Evolutionary conservation across 2,113 vertebrate species (phyloP), one percentile per base, ranked within the genome.

Genomic region (Hipposideros armiger): DNA sequence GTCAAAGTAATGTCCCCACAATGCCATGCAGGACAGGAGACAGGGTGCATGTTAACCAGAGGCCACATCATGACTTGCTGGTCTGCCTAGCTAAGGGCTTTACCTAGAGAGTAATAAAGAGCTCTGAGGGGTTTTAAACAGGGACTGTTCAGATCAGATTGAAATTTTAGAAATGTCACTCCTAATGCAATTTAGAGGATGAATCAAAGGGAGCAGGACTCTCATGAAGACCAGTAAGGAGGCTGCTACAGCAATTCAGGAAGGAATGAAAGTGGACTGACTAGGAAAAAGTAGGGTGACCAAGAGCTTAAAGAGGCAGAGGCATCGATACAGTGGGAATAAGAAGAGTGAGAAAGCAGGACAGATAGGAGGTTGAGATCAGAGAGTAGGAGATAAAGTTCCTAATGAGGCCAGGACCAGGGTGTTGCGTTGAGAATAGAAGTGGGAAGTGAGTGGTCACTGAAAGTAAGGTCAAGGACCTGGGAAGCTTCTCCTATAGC

Each of bases 1-100:
- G 54, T 4, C 28, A 67, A 52, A 24, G 30, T 30, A 50, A 70
- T 54, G 28, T 26, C 26, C 24, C 11, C 8, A 13, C 22, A 20
- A 58, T 5, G 5, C 66, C 47, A 30, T 40, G 52, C 20, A 28
- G 56, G 76, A 9, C 11, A 40, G 73, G 54, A 54, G 17, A 47
- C 5, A 10, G 40, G 28, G 45, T 50, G 47, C 15, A 6, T n/a
- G 22, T 19, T 73, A 40, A 86, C 13, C 4, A 20, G 73, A 36
- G 52, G 42, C n/a, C 19, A 4, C 7, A 0, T 24, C 5, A 24
- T 14, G 24, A 7, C 1, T 22, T 2, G 26, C 54, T 69, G 32
- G 3, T 62, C 81, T 60, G 36, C 40, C 56, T 36, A 7, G 14
- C 13, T 45, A 40, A 50, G 14, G 30, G 32, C 28, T 81, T 73